Evolutionary conservation across 2,113 vertebrate species (phyloP).

Genomic region (Gymnogyps californianus): DNA sequence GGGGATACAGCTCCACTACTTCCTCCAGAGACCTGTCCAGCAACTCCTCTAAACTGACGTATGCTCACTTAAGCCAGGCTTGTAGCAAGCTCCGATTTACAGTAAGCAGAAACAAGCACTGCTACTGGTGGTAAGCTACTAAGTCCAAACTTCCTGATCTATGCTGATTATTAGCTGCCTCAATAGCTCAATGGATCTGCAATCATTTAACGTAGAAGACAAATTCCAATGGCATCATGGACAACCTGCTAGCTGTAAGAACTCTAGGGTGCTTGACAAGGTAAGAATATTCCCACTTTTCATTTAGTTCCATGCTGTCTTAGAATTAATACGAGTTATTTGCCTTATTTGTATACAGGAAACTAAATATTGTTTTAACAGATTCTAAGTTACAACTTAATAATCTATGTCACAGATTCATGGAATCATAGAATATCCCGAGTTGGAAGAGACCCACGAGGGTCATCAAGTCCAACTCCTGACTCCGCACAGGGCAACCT

Average conservation of each 20-base stretch:
- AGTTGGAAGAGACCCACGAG: not conserved
- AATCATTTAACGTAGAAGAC: not conserved
- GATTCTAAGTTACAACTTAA: not conserved
- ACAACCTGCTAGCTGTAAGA: not conserved
- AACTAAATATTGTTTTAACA: not conserved
- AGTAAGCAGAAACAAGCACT: not conserved
- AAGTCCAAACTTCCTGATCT: not conserved
- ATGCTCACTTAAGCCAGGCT: not conserved
- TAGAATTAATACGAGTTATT: not conserved
- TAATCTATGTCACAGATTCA: not conserved
- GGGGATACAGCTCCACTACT: not conserved
- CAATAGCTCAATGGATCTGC: not conserved
- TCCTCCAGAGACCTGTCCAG: not conserved
- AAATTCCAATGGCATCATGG: not conserved
- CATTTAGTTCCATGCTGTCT: not conserved
- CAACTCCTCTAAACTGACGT: not conserved
- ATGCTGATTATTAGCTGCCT: not conserved
- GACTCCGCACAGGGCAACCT: not conserved
- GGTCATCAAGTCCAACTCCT: not conserved
- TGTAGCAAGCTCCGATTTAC: not conserved
- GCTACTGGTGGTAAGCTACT: not conserved
- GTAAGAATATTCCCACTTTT: not conserved
- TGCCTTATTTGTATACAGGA: not conserved
- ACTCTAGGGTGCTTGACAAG: not conserved
- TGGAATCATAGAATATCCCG: not conserved